Evolutionary conservation across 2,888 invertebrate genomes (phyloP).

Genomic region (Ophioninae sp.): DNA sequence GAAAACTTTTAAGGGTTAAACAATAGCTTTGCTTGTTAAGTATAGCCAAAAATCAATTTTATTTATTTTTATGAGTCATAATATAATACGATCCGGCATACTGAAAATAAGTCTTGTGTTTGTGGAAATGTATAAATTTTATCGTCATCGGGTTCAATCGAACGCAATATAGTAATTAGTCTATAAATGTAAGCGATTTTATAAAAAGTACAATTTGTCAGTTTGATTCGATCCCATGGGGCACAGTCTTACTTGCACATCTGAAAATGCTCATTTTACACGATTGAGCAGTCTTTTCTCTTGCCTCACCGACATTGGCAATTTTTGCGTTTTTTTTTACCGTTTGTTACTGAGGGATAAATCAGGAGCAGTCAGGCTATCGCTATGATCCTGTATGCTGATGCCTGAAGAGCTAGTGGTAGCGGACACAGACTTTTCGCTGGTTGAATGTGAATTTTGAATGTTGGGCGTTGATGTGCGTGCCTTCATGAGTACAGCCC

Average conservation of each 20-base stretch:
- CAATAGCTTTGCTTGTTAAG: not conserved
- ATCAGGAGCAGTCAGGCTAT: slow-evolving; percentile 71
- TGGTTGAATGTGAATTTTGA: slow-evolving; percentile 71
- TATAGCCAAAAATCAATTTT: slow-evolving; percentile 32
- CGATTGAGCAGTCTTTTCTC: slow-evolving; percentile 23
- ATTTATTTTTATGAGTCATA: slow-evolving; percentile 48
- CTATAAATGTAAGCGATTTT: slow-evolving; percentile 41
- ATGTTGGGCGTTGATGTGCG: slow-evolving; percentile 79
- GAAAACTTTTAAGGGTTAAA: not conserved
- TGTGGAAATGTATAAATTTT: slow-evolving; percentile 35
- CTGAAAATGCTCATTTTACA: slow-evolving; percentile 25
- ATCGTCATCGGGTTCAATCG: slow-evolving; percentile 18
- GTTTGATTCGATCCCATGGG: not conserved
- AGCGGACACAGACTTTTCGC: slow-evolving; percentile 66
- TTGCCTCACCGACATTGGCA: not conserved
- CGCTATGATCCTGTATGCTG: slow-evolving; percentile 69
- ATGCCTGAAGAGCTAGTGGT: slow-evolving; percentile 67
- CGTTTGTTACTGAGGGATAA: slow-evolving; percentile 67
- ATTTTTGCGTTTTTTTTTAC: not conserved
- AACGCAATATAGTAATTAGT: slow-evolving; percentile 28
- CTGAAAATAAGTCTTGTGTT: slow-evolving; percentile 44
- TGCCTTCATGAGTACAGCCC: slow-evolving; percentile 76
- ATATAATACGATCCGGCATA: slow-evolving; percentile 40
- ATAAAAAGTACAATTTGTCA: slow-evolving; percentile 40
- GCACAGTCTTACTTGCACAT: not conserved